Conservation (phyloP, 2,888 invertebrate genomes). For the Tipula confusa region DNA sequence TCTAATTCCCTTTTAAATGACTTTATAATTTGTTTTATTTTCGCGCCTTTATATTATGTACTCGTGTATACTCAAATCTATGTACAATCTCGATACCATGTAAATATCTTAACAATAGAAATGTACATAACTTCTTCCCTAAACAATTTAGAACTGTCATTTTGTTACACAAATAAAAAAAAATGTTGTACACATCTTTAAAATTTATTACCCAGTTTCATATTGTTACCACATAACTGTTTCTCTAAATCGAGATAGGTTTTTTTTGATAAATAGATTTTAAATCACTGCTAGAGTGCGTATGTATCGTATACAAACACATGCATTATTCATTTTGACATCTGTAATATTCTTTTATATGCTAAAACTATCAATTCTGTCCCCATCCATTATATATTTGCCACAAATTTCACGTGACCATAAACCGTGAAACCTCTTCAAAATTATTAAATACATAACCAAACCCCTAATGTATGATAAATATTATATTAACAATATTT, state of each 20-base stretch:
- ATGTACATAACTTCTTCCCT: neutral
- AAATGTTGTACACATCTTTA: too few relatives aligned
- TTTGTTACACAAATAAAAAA: neutral
- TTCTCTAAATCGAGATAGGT: neutral
- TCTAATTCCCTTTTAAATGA: neutral
- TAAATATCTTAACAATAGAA: too few relatives aligned
- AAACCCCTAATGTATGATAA: neutral
- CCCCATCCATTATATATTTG: neutral
- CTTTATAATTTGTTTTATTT: neutral
- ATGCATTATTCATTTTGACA: neutral
- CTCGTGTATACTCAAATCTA: too few relatives aligned
- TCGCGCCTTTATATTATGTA: neutral
- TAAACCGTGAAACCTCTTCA: constrained; percentile 26
- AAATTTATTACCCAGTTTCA: neutral
- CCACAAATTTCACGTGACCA: constrained; percentile 26
- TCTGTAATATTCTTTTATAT: neutral
- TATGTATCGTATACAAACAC: neutral
- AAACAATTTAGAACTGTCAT: neutral
- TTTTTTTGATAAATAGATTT: neutral
- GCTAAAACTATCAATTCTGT: neutral
- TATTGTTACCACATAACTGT: neutral
- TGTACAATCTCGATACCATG: too few relatives aligned
- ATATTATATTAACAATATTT: constrained; percentile 4
- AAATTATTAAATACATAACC: neutral
- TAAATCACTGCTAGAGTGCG: neutral